A percentile compares a stretch with the other conserved stretches of the same genome.
phyloP scores from a whole-genome alignment of 2,113 vertebrate species.

The Melanerpes aurifrons region DNA sequence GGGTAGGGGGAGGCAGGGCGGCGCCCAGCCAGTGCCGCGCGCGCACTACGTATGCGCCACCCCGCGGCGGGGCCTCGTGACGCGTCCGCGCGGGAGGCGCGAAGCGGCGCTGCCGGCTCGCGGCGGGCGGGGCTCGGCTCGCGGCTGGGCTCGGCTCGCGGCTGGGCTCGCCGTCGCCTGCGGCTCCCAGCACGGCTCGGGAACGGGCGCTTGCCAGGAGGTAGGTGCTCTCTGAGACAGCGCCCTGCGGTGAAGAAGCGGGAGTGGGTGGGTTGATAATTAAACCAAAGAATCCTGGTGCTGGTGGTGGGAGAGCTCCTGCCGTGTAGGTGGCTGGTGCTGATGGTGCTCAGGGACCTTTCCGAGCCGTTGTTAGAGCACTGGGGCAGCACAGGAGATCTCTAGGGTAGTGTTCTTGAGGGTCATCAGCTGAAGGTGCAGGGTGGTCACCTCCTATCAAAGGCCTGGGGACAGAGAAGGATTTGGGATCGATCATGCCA shows the following conservation, averaged over 20 bases:
- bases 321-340: rapidly evolving
- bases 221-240: background rate
- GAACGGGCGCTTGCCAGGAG: background rate
- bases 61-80: background rate
- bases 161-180: rapidly evolving
- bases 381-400: too few species aligned
- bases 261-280: background rate
- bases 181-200: rapidly evolving
- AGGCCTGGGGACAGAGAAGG: background rate
- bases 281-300: rapidly evolving
- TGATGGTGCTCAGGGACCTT: background rate
- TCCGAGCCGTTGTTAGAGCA: rapidly evolving
- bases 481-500: rapidly evolving
- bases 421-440: background rate
- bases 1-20: background rate
- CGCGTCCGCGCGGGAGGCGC: background rate
- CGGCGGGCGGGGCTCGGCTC: rapidly evolving
- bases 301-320: background rate
- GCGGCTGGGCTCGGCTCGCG: too few species aligned
- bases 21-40: background rate
- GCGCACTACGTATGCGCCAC: background rate
- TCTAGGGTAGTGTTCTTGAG: rapidly evolving
- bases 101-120: rapidly evolving
- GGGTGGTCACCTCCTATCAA: rapidly evolving
- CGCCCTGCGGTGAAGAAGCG: background rate